Conservation (phyloP, 2,888 invertebrate genomes). For the Drosophila yooni region DNA sequence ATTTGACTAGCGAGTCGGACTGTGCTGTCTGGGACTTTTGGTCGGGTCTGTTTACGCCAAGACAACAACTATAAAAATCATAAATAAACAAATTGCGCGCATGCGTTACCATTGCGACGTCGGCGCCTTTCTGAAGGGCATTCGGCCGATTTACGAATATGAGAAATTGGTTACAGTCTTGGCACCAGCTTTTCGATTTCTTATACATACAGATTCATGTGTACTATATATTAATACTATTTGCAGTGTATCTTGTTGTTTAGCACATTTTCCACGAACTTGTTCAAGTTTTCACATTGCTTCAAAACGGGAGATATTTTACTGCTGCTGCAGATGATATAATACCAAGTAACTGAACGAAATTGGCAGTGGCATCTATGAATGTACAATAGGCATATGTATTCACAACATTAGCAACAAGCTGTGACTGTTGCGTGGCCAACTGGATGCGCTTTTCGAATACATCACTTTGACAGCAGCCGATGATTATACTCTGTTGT, state of each 20-base stretch:
- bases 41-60: slow-evolving; percentile 48
- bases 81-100: slow-evolving; percentile 76
- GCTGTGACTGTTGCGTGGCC: slow-evolving; percentile 50
- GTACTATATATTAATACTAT: background rate
- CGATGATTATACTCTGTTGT: slow-evolving; percentile 2
- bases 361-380: slow-evolving; percentile 28
- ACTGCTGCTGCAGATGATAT: slow-evolving; percentile 45
- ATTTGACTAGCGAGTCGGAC: slow-evolving; percentile 43
- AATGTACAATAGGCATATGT: slow-evolving; percentile 14
- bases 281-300: slow-evolving; percentile 59
- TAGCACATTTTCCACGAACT: slow-evolving; percentile 68
- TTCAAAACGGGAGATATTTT: slow-evolving; percentile 30
- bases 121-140: slow-evolving; percentile 64
- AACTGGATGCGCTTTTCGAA: slow-evolving; percentile 35
- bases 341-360: slow-evolving; percentile 37
- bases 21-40: slow-evolving; percentile 3
- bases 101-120: slow-evolving; percentile 59
- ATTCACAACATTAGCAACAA: slow-evolving; percentile 34
- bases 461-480: slow-evolving; percentile 2
- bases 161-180: slow-evolving; percentile 59
- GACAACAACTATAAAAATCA: slow-evolving; percentile 75
- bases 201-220: slow-evolving; percentile 9
- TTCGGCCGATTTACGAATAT: slow-evolving; percentile 55
- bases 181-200: slow-evolving; percentile 26
- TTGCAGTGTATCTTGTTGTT: slow-evolving; percentile 42